Base-by-base conservation (phyloP, 2,113 vertebrate genomes). In the Ondatra zibethicus region DNA sequence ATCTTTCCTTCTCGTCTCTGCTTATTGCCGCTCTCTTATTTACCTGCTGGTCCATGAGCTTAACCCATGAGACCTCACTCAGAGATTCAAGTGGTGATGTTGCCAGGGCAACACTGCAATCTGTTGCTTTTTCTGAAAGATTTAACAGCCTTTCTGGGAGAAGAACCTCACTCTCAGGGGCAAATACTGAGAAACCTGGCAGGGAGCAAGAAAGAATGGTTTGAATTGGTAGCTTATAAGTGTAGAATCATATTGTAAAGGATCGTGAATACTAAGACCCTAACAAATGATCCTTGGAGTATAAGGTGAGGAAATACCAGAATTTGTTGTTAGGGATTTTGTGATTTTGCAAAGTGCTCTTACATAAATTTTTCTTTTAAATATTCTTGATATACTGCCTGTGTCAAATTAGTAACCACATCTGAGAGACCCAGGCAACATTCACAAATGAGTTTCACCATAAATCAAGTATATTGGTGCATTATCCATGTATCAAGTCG, bases 361-460 rank as follows among this genome's bases (percentile, higher is more conserved):
- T 14, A 77, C 31, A 68, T 72, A 81, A 6, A 11, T 42, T 9
- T 82, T 89, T 95, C 92, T 31, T 86, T 29, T n/a, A 55, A 80
- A 23, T 12, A 72, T 36, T 82, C 58, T 91, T 82, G 23, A 66
- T 7, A 21, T 90, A 14, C 6, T 16, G 4, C 50, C 25, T 81
- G 31, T 70, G 61, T 94, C n/a, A 96, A 77, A 63, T 4, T 75
- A 27, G 25, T 68, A 91, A 89, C 29, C 86, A 92, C 92, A 77
- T 82, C 47, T 78, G 66, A 94, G 50, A 87, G 42, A 68, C 7
- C 33, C 76, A 93, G 10, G 23, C 78, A 12, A 80, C 88, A 76
- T 84, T 72, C 73, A 86, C 8, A 93, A 89, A 2, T 65, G 25
- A 89, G 5, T 76, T 88, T 31, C 25, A 93, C 39, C 87, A 61